Base-by-base conservation (phyloP, 30 jellyfish, hydroid and myxozoan species). In the Nemopilema nomurai region DNA sequence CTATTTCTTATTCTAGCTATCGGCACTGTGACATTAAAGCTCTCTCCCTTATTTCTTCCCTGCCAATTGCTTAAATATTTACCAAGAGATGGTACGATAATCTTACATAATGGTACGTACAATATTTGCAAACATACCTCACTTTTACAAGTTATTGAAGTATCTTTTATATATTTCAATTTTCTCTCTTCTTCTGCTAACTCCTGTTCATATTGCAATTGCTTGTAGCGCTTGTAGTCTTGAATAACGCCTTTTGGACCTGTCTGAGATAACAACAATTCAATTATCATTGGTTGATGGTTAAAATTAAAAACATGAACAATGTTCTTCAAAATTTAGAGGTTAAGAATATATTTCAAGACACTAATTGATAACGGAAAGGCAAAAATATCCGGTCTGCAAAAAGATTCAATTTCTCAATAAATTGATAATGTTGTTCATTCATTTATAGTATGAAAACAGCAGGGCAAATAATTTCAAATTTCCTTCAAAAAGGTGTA, bases 161-260 rank as follows among this genome's bases (percentile, higher is more conserved):
- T 49, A 4, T 82, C 83, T 51, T 88, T 87, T 17, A 75, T 57
- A 57, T 23, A 69, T n/a, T 81, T 80, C 66, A 87, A 53, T 62
- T 65, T 79, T 25, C 93, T 69, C 51, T 82, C 72, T 28, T 81
- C 84, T 70, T 80, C 92, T 67, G 28, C 84, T 17, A 52, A 27
- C 27, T 70, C 74, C 64, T 92, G 86, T 28, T 67, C 80, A 9
- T 73, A 30, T 26, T 83, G 86, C 18, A 92, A 29, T 67, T 88
- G 85, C 30, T 73, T 77, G 89, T 87, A 88, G 62, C 97, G 83
- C 70, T 76, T 77, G 78, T 92, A 92, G 64, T 92, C 98, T 79
- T 88, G 92, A 28, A 92, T 63, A 4, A 92, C 98, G 1, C 98
- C 98, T 69, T 92, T 92, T 22, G 98, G 98, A 16, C 98, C 98